These are phyloP conservation scores for Poeciliopsis paucimaculata DNA, from an alignment of 2,797 vertebrate genomes.

Conservation along the genomic window DNA sequence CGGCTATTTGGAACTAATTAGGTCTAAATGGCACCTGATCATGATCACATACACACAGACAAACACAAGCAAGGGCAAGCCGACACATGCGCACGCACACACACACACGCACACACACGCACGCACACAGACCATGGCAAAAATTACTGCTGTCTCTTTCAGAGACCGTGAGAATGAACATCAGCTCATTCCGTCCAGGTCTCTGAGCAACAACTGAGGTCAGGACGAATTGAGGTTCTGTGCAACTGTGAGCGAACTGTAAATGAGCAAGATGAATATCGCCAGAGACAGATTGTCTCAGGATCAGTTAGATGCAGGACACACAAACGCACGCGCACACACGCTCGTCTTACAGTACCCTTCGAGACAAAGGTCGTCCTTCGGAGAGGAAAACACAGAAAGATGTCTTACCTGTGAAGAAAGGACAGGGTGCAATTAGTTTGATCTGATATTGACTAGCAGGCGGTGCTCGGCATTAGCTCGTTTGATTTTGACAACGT, in stretches of 20 bases:
- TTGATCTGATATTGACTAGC: not conserved
- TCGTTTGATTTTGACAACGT: not conserved
- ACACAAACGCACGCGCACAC: not conserved
- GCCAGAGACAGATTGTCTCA: slow-evolving; percentile 44
- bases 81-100: slow-evolving; percentile 29
- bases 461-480: not conserved
- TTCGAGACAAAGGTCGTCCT: slow-evolving; percentile 29
- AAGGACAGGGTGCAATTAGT: slow-evolving; percentile 31
- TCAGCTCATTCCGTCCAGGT: slow-evolving; percentile 50
- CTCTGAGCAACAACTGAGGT: slow-evolving; percentile 67
- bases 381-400: slow-evolving; percentile 31
- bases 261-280: slow-evolving; percentile 71
- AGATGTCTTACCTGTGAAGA: slow-evolving; percentile 50
- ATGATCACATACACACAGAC: slow-evolving; percentile 38
- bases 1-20: slow-evolving; percentile 71
- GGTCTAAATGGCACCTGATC: slow-evolving; percentile 73
- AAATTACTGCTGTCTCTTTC: slow-evolving; percentile 17
- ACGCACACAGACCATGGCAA: slow-evolving; percentile 24
- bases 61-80: not conserved
- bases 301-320: slow-evolving; percentile 31
- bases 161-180: not conserved
- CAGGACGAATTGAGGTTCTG: slow-evolving; percentile 64
- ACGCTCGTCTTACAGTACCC: slow-evolving; percentile 33
- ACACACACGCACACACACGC: not conserved
- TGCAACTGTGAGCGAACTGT: slow-evolving; percentile 61